These are phyloP conservation scores for Celastrina argiolus DNA, from an alignment of 2,888 invertebrate species.

Conservation along the genomic window DNA sequence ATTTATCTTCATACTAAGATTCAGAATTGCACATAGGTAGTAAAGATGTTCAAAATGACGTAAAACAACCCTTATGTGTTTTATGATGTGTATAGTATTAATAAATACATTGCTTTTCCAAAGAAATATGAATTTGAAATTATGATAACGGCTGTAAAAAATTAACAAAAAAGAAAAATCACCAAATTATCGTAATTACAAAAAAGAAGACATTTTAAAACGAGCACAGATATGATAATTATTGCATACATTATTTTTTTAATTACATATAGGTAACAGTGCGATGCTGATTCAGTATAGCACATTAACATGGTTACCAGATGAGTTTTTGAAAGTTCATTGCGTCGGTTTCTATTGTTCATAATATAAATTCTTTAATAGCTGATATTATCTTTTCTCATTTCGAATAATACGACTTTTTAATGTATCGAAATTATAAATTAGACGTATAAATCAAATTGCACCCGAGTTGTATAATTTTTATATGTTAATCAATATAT, in stretches of 20 bases:
- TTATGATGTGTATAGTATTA: neutral
- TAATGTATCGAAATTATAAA: neutral
- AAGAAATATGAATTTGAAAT: neutral
- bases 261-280: conserved; percentile 15
- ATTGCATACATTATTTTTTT: conserved; percentile 19
- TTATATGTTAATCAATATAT: neutral
- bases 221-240: conserved; percentile 17
- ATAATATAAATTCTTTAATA: conserved; percentile 17
- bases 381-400: conserved; percentile 13
- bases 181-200: conserved; percentile 11
- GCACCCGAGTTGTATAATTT: neutral
- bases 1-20: neutral
- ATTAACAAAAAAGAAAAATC: neutral
- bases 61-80: neutral
- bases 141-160: neutral
- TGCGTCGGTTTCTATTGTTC: conserved; percentile 15
- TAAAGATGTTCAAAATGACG: neutral
- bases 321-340: conserved; percentile 9
- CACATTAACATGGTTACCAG: neutral
- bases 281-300: conserved; percentile 16
- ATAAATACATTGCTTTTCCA: neutral
- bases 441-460: neutral
- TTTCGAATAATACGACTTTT: neutral
- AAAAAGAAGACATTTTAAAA: conserved; percentile 18
- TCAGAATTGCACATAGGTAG: neutral